Conservation (phyloP, 1,140 invertebrate genomes). For the Zeugodacus cucurbitae region DNA sequence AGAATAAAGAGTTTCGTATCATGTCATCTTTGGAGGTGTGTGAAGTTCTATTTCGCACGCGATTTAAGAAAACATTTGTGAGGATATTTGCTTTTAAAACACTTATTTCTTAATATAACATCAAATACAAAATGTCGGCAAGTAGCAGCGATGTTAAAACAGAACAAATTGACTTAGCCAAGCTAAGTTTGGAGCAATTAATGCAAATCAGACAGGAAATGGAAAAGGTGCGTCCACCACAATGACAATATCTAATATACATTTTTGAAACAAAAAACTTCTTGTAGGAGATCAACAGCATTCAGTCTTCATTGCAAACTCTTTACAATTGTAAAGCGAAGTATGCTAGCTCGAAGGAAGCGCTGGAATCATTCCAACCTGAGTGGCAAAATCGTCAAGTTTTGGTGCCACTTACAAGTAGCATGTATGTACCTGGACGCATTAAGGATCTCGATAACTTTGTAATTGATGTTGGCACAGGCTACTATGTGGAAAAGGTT, state of each 20-base stretch:
- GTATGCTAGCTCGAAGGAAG: conserved; percentile 87
- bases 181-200: conserved; percentile 82
- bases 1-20: no score
- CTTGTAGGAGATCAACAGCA: conserved; percentile 82
- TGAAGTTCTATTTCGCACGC: not conserved
- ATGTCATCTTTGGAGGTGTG: not conserved
- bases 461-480: conserved; percentile 93
- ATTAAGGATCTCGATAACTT: conserved; percentile 85
- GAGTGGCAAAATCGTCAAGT: conserved; percentile 82
- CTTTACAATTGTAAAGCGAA: conserved; percentile 91
- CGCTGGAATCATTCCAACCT: conserved; percentile 82
- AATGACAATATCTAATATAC: not conserved
- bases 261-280: not conserved
- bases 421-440: conserved; percentile 94
- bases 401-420: conserved; percentile 90
- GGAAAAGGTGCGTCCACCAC: conserved; percentile 75
- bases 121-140: conserved; percentile 51
- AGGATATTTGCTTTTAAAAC: conserved; percentile 40
- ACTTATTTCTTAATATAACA: conserved; percentile 46
- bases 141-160: conserved; percentile 65
- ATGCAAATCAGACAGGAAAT: conserved; percentile 86
- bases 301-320: conserved; percentile 88
- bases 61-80: conserved; percentile 42
- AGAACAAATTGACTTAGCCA: conserved; percentile 81
- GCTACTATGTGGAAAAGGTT: conserved; percentile 94